Percentiles rank a stretch among this genome's conserved stretches.
phyloP scores from a whole-genome alignment of 2,888 invertebrate genomes.

The Caenorhabditis becei region DNA sequence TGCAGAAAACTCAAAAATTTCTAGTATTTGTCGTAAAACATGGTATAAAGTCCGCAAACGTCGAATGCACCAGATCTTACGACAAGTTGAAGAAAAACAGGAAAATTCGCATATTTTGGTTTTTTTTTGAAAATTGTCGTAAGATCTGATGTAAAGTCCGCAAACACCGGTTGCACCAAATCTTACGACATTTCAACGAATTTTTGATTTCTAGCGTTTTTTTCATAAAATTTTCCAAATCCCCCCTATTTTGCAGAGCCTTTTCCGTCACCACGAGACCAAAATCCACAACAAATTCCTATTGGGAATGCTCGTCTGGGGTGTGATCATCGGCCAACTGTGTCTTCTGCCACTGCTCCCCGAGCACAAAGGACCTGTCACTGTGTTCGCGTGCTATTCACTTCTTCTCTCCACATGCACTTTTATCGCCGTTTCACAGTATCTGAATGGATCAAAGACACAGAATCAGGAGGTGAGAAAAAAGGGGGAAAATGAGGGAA shows the following conservation, averaged over 20 bases:
- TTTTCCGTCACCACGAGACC: slow-evolving; percentile 46
- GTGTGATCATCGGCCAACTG: slow-evolving; percentile 62
- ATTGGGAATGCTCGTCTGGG: slow-evolving; percentile 62
- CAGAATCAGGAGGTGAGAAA: slow-evolving; percentile 53
- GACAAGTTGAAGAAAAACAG: no score
- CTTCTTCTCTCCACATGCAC: slow-evolving; percentile 67
- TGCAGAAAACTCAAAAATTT: no score
- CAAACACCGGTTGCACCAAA: no score
- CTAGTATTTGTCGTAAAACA: no score
- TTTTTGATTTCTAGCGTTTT: no score
- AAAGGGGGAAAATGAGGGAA: neutral
- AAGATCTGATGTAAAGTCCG: no score
- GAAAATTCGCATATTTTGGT: no score
- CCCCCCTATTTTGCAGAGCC: slow-evolving; percentile 40
- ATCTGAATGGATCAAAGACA: slow-evolving; percentile 59
- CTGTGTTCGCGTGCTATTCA: slow-evolving; percentile 66
- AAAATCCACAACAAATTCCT: slow-evolving; percentile 53
- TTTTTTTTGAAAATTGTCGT: no score
- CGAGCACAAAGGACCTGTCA: slow-evolving; percentile 58
- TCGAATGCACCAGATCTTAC: no score
- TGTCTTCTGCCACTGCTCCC: slow-evolving; percentile 61
- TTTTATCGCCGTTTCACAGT: slow-evolving; percentile 68
- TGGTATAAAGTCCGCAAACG: no score
- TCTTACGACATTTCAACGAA: no score
- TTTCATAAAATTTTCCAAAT: no score